Evolutionary conservation across 2,113 vertebrate species (phyloP).

Genomic region (Bos javanicus): DNA sequence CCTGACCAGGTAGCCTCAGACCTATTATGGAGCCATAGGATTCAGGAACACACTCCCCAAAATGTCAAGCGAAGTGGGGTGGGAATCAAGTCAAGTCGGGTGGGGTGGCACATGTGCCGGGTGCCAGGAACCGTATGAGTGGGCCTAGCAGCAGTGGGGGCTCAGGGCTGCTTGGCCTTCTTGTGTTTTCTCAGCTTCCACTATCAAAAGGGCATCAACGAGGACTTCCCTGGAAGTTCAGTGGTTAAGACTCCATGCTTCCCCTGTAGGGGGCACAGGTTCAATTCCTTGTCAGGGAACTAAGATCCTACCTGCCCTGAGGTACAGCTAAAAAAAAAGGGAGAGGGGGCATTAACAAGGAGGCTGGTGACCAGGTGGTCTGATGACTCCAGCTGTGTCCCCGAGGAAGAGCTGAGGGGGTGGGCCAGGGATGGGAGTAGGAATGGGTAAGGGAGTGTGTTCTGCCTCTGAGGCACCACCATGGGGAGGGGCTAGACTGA

Average conservation of each 20-base stretch:
- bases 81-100: background rate
- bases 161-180: background rate
- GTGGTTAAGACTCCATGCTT: background rate
- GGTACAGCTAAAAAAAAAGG: background rate
- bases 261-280: background rate
- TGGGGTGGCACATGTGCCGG: background rate
- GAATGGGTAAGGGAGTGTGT: background rate
- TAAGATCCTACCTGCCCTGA: background rate
- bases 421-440: background rate
- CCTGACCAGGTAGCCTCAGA: no score
- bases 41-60: background rate
- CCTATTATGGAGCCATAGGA: background rate
- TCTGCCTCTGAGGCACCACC: background rate
- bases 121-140: fast-evolving
- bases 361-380: background rate
- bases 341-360: background rate
- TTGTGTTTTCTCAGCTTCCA: background rate
- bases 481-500: background rate
- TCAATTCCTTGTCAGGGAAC: background rate
- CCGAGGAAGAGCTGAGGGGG: background rate
- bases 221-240: background rate
- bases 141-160: background rate
- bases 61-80: background rate
- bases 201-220: background rate
- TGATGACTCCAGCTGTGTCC: background rate